These are phyloP conservation scores for Raja brachyura DNA, from an alignment of 2,113 vertebrate genomes.

Conservation along the genomic window DNA sequence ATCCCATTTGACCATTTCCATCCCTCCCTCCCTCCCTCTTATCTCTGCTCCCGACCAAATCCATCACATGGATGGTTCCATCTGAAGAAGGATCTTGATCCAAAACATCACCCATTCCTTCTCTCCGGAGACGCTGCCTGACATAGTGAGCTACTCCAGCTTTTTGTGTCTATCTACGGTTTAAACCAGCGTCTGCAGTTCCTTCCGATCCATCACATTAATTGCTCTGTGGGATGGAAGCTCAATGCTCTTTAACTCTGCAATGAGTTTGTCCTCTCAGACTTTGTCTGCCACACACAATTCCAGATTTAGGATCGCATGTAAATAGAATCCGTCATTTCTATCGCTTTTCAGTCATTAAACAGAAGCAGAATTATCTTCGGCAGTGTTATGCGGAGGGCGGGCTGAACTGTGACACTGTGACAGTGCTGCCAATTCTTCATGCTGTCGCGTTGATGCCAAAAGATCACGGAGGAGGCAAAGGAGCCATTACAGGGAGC, in stretches of 20 bases:
- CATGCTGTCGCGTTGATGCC: not conserved
- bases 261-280: not conserved
- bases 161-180: too few relatives aligned
- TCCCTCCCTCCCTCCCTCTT: not conserved
- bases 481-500: not conserved
- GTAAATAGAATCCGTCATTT: not conserved
- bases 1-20: not conserved
- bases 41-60: not conserved
- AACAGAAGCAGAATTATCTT: not conserved
- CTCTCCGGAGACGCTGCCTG: too few relatives aligned
- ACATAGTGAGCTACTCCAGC: too few relatives aligned
- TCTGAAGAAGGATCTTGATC: too few relatives aligned
- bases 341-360: not conserved
- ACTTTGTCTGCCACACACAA: not conserved
- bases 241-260: not conserved
- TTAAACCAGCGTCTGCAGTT: too few relatives aligned
- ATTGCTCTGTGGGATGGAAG: too few relatives aligned
- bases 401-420: not conserved
- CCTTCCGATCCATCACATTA: not conserved
- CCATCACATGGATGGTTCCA: too few relatives aligned
- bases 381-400: not conserved
- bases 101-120: too few relatives aligned
- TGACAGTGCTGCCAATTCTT: too few relatives aligned
- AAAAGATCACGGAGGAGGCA: not conserved
- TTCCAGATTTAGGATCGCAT: not conserved